A percentile compares a stretch with the other conserved stretches of the same genome.
phyloP scores from a whole-genome alignment of 1,140 invertebrate genomes.

The Pantala flavescens region DNA sequence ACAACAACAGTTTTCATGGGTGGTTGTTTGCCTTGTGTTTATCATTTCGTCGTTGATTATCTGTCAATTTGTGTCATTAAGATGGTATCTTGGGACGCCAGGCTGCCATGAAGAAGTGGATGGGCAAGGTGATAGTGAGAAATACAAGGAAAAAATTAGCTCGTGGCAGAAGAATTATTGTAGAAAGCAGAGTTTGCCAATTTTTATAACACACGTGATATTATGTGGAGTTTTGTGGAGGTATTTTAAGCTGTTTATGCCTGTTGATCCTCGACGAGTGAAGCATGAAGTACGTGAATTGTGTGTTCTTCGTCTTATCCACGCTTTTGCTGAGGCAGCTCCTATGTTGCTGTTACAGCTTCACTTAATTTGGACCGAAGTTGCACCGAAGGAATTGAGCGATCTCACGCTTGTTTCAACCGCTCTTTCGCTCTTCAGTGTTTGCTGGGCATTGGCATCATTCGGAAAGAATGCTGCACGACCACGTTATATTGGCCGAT shows the following conservation, averaged over 20 bases:
- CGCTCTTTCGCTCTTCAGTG: constrained; percentile 66
- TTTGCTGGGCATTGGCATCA: constrained; percentile 82
- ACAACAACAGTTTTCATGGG: constrained; percentile 44
- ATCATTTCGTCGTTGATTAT: constrained; percentile 58
- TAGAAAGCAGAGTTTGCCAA: constrained; percentile 13
- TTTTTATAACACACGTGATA: constrained; percentile 54
- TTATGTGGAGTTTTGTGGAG: constrained; percentile 80
- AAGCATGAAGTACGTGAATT: constrained; percentile 71
- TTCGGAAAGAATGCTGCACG: constrained; percentile 81
- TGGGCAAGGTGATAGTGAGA: constrained; percentile 18
- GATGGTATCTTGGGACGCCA: constrained; percentile 33
- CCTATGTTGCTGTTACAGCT: constrained; percentile 77
- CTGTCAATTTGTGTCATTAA: constrained; percentile 50
- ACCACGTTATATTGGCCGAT: constrained; percentile 63
- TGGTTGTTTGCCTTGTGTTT: constrained; percentile 53
- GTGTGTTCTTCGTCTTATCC: constrained; percentile 69
- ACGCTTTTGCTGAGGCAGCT: constrained; percentile 77
- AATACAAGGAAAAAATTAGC: constrained; percentile 18
- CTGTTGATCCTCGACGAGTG: constrained; percentile 69
- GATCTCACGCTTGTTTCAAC: constrained; percentile 74
- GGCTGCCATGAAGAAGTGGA: neutral
- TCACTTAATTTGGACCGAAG: constrained; percentile 48
- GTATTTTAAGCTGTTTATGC: constrained; percentile 77
- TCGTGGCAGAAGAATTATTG: constrained; percentile 12
- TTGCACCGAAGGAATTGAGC: constrained; percentile 44